Conservation (phyloP, 1,140 invertebrate genomes). For the Cotesia glomerata region DNA sequence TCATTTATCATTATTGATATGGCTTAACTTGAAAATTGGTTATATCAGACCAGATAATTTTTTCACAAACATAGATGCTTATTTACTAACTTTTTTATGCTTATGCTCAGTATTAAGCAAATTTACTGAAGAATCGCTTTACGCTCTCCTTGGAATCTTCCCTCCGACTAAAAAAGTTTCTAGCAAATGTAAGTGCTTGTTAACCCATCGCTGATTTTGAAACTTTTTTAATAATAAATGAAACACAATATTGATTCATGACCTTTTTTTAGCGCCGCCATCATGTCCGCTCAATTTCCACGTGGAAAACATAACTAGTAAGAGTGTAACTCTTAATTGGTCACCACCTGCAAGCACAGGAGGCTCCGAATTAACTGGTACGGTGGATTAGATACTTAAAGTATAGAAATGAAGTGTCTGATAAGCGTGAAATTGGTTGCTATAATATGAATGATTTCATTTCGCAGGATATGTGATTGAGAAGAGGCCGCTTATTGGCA, state of each 20-base stretch:
- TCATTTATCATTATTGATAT: too few species aligned
- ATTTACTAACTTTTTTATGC: slow-evolving; percentile 36
- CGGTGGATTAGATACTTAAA: slow-evolving; percentile 15
- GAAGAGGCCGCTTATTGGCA: slow-evolving; percentile 76
- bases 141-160: slow-evolving; percentile 67
- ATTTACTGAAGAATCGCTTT: slow-evolving; percentile 59
- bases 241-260: slow-evolving; percentile 7
- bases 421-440: slow-evolving; percentile 4
- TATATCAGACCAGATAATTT: too few species aligned
- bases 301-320: slow-evolving; percentile 80
- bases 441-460: slow-evolving; percentile 5
- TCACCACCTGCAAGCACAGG: slow-evolving; percentile 82
- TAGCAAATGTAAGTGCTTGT: slow-evolving; percentile 51
- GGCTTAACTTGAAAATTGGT: too few species aligned
- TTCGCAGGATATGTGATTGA: slow-evolving; percentile 88
- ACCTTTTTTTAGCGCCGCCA: slow-evolving; percentile 72
- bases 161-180: slow-evolving; percentile 60
- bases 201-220: neutral
- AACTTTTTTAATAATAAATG: neutral
- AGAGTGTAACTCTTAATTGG: slow-evolving; percentile 87
- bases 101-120: slow-evolving; percentile 57
- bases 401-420: neutral
- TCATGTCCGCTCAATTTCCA: slow-evolving; percentile 80
- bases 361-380: slow-evolving; percentile 84
- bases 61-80: slow-evolving; percentile 1